Base-by-base conservation (phyloP, 2,888 invertebrate genomes). In the Cheilosia vernalis region DNA sequence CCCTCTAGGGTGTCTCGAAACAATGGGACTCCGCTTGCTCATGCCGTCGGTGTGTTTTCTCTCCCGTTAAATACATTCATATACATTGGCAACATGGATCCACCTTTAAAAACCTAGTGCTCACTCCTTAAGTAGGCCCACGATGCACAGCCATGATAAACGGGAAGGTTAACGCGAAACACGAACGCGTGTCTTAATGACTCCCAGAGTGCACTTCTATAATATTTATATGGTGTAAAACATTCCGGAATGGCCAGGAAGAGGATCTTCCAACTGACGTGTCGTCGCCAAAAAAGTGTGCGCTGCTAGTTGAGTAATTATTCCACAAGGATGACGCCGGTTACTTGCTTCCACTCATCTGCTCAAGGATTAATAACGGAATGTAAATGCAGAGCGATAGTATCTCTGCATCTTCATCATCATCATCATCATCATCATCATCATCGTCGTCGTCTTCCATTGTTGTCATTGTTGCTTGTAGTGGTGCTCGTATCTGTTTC, bases 291-390 rank as follows among this genome's bases (percentile, higher is more conserved):
- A 40, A 44, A 60, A 13, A 21, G 9, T 37, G 17, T 7, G 27
- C 42, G 33, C 44, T 30, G 9, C 30, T 44, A 55, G 64, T 76
- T 58, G 53, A 55, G 49, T 80, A 80, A 77, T 76, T 58, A 67
- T 76, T 77, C 67, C 56, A 72, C 49, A 67, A 72, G 67, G 81
- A 85, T 72, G 44, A 77, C 44, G 66, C 61, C 72, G 61, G 72
- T 21, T 51, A 51, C 51, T 67, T 80, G 61, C 80, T 61, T 21
- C 73, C 55, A 53, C 58, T 70, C 70, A 76, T 66, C 80, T 76
- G 70, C 66, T 85, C 77, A 85, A 85, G 81, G 76, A 85, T 85
- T 85, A 85, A 85, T 85, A 72, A 77, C 72, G n/a, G 67, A 81
- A 85, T 81, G 85, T 81, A 76, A 80, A 85, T 85, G 76, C 77